Evolutionary conservation across 1,140 invertebrate genomes (phyloP), one percentile per base, ranked within the genome.

Genomic region (Coenobita brevimanus): DNA sequence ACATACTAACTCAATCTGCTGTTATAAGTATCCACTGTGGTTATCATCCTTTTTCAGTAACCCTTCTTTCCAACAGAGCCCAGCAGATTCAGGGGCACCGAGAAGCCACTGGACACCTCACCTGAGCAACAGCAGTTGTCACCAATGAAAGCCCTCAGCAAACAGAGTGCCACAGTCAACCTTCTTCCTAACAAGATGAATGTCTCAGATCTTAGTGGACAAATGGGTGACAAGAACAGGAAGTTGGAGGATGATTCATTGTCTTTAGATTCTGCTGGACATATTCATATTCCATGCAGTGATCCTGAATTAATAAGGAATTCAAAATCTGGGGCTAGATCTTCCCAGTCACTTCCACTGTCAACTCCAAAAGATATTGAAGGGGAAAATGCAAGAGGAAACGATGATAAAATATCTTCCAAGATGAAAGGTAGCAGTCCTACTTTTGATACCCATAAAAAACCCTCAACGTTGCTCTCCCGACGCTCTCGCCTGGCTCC

Each of bases 101-200:
- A 57, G 21, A 54, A 60, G 67, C 2, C 60, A 67, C 75, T 43
- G 24, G 76, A 87, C 10, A 27, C 38, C 0, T 24, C 41, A 30
- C 24, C 8, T 69, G 84, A 79, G 21, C 17, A 27, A 15, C 17
- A 27, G 21, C 84, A 80, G n/a, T 62, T n/a, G 10, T 80, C 76
- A 79, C 84, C 84, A 1, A 15, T 80, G 62, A 36, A 60, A 21
- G 69, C 27, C 43, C 38, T 80, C 38, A 69, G 27, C 75, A 79
- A 69, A n/a, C 84, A 79, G 76, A 62, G 60, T 15, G 73, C 73
- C 17, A 36, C 75, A 17, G 84, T 87, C 62, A 87, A 27, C 43
- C 60, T 87, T 17, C 41, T 87, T 33, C 84, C 84, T 3, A 87
- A 80, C 62, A 87, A 87, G 41, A 80, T 87, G 75, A 87, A 87